Evolutionary conservation across 2,888 invertebrate genomes (phyloP).

Genomic region (Drosophila acutilabella): DNA sequence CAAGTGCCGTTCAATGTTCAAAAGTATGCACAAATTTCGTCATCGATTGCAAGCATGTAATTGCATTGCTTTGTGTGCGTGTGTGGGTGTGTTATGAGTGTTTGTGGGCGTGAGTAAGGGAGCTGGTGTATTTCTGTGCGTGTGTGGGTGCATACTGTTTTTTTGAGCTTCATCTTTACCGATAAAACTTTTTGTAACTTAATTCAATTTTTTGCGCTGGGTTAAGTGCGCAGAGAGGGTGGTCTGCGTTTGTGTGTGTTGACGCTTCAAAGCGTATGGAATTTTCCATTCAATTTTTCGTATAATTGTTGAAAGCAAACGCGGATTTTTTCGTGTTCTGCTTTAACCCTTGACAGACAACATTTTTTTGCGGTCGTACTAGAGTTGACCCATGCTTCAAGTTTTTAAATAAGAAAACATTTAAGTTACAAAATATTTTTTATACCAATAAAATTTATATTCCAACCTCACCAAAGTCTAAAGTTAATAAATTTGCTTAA

Average conservation of each 20-base stretch:
- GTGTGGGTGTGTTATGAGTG: background rate
- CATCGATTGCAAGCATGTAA: slow-evolving; percentile 1
- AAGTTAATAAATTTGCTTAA: too few species aligned
- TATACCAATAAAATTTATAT: too few species aligned
- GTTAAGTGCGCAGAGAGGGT: background rate
- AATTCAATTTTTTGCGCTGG: slow-evolving; percentile 17
- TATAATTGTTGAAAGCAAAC: slow-evolving; percentile 47
- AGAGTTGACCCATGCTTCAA: too few species aligned
- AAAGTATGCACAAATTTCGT: slow-evolving; percentile 1
- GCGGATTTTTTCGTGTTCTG: slow-evolving; percentile 15
- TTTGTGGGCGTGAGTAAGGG: too few species aligned
- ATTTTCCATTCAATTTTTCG: slow-evolving; percentile 79
- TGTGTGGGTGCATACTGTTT: background rate
- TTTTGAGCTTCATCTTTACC: background rate
- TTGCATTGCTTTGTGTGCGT: background rate
- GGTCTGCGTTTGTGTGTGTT: slow-evolving; percentile 5
- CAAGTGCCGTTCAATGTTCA: background rate
- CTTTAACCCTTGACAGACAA: slow-evolving; percentile 7
- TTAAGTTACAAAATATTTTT: too few species aligned
- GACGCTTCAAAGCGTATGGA: slow-evolving; percentile 63
- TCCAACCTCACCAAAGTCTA: too few species aligned
- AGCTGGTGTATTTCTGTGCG: background rate
- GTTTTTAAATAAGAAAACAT: too few species aligned
- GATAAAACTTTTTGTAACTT: slow-evolving; percentile 1
- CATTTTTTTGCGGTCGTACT: too few species aligned